Conservation (phyloP, 2,888 invertebrate genomes). For the Neoitamus cyanurus region DNA sequence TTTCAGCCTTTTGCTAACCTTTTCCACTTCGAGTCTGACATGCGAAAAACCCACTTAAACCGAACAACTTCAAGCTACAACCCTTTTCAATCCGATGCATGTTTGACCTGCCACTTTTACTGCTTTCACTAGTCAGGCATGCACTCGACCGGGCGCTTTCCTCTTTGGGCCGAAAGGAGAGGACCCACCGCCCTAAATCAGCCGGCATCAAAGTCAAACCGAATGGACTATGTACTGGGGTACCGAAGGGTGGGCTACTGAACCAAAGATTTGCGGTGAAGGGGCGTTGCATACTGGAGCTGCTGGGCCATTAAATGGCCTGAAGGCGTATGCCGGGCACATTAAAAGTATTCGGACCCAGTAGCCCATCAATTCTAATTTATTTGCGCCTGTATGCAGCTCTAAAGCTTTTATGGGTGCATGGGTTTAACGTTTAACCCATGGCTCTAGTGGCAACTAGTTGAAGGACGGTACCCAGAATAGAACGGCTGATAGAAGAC, state of each 20-base stretch:
- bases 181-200: slow-evolving; percentile 37
- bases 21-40: neutral
- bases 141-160: neutral
- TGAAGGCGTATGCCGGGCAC: neutral
- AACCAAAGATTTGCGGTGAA: neutral
- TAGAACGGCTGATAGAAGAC: neutral
- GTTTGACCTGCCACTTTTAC: slow-evolving; percentile 42
- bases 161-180: neutral
- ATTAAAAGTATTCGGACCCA: slow-evolving; percentile 39
- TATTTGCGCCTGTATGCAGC: slow-evolving; percentile 41
- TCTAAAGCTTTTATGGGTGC: slow-evolving; percentile 36
- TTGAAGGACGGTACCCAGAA: neutral
- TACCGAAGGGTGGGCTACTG: neutral
- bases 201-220: slow-evolving; percentile 43
- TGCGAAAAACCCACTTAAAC: slow-evolving; percentile 37
- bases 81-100: slow-evolving; percentile 44
- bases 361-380: slow-evolving; percentile 44
- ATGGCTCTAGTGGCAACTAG: neutral
- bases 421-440: too few relatives aligned
- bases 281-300: neutral
- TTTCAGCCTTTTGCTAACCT: neutral
- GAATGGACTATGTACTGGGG: neutral
- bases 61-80: slow-evolving; percentile 36
- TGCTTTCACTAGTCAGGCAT: slow-evolving; percentile 14
- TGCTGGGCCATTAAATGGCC: neutral